These are phyloP conservation scores for Mimumesa dahlbomi DNA, from an alignment of 2,888 invertebrate species.

Conservation along the genomic window DNA sequence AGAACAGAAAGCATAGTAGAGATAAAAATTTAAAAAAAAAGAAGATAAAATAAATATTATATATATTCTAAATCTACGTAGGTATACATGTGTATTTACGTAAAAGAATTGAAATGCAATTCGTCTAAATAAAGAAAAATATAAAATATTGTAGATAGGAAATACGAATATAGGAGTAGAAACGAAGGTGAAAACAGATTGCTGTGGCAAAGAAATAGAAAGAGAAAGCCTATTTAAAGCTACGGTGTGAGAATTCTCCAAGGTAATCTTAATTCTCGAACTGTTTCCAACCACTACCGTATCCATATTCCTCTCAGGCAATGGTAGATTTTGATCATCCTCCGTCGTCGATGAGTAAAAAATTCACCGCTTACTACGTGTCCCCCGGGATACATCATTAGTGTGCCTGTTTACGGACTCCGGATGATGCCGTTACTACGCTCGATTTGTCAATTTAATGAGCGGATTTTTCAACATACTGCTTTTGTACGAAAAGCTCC, in stretches of 20 bases:
- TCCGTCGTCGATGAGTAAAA: conserved; percentile 42
- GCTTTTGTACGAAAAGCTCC: background rate
- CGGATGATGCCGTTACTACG: conserved; percentile 28
- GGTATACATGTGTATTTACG: no score
- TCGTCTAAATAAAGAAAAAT: no score
- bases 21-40: background rate
- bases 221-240: conserved; percentile 42
- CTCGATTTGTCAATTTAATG: conserved; percentile 57
- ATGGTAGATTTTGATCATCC: conserved; percentile 49
- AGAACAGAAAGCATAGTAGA: background rate
- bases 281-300: conserved; percentile 37
- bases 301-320: conserved; percentile 28
- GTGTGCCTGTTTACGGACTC: conserved; percentile 50
- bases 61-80: no score
- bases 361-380: conserved; percentile 37
- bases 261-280: conserved; percentile 70
- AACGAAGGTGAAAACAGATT: no score
- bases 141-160: no score
- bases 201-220: no score
- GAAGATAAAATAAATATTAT: no score
- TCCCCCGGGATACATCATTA: conserved; percentile 54
- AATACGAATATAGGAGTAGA: no score
- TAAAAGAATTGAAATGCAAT: no score
- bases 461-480: conserved; percentile 46
- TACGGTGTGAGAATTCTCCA: conserved; percentile 54